These are phyloP conservation scores for Etheostoma nigrum DNA, from an alignment of 2,797 vertebrate species.

Conservation along the genomic window DNA sequence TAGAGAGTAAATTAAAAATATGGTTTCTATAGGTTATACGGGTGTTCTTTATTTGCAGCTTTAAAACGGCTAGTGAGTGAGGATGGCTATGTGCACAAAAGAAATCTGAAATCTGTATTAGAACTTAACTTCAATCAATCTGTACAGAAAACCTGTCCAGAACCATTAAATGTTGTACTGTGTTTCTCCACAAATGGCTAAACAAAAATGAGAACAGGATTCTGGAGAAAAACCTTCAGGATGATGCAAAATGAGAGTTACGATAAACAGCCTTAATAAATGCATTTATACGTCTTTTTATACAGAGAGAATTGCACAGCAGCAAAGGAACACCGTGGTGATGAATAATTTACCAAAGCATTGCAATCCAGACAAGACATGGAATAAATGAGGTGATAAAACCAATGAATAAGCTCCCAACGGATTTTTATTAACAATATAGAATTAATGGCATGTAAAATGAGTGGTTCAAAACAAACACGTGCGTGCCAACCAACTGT, in stretches of 20 bases:
- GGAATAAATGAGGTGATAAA: conserved; percentile 56
- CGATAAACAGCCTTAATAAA: conserved; percentile 15
- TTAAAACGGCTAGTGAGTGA: not conserved
- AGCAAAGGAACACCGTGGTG: conserved; percentile 34
- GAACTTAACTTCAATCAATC: not conserved
- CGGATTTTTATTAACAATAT: conserved; percentile 50
- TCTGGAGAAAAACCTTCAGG: not conserved
- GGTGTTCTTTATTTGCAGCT: not conserved
- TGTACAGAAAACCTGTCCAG: not conserved
- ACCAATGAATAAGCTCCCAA: conserved; percentile 43
- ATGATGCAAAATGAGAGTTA: not conserved
- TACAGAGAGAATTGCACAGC: conserved; percentile 10
- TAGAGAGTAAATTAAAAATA: not conserved
- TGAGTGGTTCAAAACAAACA: conserved; percentile 38
- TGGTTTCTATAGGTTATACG: not conserved
- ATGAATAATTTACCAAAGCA: conserved; percentile 63
- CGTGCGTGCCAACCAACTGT: conserved; percentile 3
- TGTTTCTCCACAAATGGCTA: conserved; percentile 7
- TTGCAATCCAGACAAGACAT: conserved; percentile 42
- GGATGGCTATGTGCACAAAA: not conserved
- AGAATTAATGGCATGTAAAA: conserved; percentile 50
- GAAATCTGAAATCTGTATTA: not conserved
- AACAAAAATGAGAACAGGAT: conserved; percentile 13
- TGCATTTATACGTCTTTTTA: conserved; percentile 17
- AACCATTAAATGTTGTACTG: not conserved